Percentiles rank a stretch among this genome's conserved stretches.
Conservation (phyloP, 2,113 vertebrate genomes). For the Willisornis vidua region DNA sequence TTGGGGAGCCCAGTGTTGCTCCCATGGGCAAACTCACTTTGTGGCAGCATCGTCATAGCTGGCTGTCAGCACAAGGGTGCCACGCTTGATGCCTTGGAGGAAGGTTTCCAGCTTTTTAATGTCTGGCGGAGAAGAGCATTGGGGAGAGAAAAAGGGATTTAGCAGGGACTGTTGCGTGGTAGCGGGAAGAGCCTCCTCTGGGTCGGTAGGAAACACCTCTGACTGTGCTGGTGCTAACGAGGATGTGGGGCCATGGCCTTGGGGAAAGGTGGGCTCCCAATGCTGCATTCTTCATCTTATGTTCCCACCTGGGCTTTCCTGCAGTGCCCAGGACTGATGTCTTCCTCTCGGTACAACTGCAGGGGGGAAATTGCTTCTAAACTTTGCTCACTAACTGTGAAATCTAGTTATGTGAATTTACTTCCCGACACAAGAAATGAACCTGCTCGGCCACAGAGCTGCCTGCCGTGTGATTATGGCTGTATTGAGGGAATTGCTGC, state of each 20-base stretch:
- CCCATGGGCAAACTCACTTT: slow-evolving; percentile 76
- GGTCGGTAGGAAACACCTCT: background rate
- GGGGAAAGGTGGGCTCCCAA: background rate
- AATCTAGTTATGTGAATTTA: background rate
- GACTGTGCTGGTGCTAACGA: background rate
- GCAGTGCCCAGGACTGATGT: background rate
- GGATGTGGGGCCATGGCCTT: background rate
- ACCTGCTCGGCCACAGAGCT: rapidly evolving
- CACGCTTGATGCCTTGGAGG: slow-evolving; percentile 70
- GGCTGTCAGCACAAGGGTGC: slow-evolving; percentile 79
- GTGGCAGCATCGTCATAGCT: slow-evolving; percentile 82
- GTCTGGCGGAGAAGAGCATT: slow-evolving; percentile 53
- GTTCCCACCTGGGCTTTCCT: background rate
- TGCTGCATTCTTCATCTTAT: background rate
- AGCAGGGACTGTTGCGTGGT: background rate
- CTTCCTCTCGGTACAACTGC: background rate
- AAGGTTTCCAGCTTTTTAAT: slow-evolving; percentile 62
- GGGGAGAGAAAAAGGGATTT: background rate
- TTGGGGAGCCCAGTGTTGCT: background rate
- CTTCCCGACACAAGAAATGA: background rate
- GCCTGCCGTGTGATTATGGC: background rate
- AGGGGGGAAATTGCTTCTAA: background rate
- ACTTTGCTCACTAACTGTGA: background rate
- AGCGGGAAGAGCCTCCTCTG: background rate
- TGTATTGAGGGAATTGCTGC: background rate